Percentiles rank a stretch among this genome's conserved stretches.
Conservation (phyloP, 2,113 vertebrate genomes). For the Tragelaphus strepsiceros region DNA sequence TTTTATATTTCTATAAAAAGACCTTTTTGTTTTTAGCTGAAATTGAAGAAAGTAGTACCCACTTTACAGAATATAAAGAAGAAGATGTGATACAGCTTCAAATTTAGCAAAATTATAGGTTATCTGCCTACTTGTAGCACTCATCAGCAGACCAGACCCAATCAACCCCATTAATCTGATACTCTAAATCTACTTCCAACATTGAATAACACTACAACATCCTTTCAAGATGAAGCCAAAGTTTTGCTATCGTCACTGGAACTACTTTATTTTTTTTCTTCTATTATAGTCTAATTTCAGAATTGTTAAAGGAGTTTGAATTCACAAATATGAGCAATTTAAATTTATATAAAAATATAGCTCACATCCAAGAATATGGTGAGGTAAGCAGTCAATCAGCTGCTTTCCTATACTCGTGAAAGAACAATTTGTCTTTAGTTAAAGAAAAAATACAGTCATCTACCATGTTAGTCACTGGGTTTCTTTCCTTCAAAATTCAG, state of each 20-base stretch:
- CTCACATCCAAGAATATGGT: not conserved
- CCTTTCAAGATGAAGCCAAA: not conserved
- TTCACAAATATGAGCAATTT: not conserved
- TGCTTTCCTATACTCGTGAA: not conserved
- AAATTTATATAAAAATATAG: not conserved
- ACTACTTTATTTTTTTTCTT: not conserved
- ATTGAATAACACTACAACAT: not conserved
- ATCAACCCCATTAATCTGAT: not conserved
- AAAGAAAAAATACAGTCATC: not conserved
- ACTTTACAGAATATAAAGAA: not conserved
- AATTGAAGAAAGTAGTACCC: not conserved
- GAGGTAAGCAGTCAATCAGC: not conserved
- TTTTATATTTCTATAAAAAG: not conserved
- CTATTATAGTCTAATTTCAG: not conserved
- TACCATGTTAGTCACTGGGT: not conserved
- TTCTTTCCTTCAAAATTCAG: not conserved
- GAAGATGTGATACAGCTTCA: not conserved
- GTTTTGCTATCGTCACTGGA: not conserved
- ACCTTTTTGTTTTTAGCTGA: not conserved
- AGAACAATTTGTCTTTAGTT: not conserved
- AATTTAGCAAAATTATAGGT: not conserved
- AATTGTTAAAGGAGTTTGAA: not conserved
- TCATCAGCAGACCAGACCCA: not conserved
- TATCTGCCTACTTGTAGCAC: not conserved
- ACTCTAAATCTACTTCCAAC: not conserved